Percentiles rank a stretch among this genome's conserved stretches.
These are phyloP conservation scores for Oryctolagus cuniculus DNA, from an alignment of 2,113 vertebrate genomes.

Conservation along the genomic window mOryCun1.1 NC_091434.1:34438501-34439000, in stretches of 20 bases:
- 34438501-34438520: not conserved
- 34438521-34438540: not conserved
- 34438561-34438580: not conserved
- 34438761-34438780: not conserved
- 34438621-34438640: not conserved
- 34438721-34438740: not conserved
- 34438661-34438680: not conserved
- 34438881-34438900: not conserved
- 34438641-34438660: not conserved
- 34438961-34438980: not conserved
- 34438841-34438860: not conserved
- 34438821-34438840: not conserved
- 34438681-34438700: not conserved
- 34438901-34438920: not conserved
- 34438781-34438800: not conserved
- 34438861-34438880: too few relatives aligned
- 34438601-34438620: rapidly evolving
- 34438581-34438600: not conserved
- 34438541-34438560: not conserved
- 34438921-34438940: slow-evolving; percentile 18
- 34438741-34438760: not conserved
- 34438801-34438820: not conserved
- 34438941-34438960: not conserved
- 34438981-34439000: not conserved
- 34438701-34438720: not conserved